These are phyloP conservation scores for Octonoba sinensis DNA, from an alignment of 2,888 invertebrate species.

Conservation along the genomic window DNA sequence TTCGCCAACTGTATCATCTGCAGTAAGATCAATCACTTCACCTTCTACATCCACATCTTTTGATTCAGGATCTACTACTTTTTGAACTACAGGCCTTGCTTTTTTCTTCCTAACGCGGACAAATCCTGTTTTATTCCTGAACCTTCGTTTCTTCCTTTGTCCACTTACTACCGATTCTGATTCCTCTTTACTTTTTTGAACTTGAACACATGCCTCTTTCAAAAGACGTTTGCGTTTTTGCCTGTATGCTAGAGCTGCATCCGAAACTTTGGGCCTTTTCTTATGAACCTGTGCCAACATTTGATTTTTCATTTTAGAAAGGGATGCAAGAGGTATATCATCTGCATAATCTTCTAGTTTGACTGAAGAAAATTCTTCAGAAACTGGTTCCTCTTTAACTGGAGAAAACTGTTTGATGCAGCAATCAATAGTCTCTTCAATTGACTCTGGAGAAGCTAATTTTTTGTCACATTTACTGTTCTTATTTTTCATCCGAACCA, in stretches of 20 bases:
- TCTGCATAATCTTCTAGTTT: constrained; percentile 31
- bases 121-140: constrained; percentile 67
- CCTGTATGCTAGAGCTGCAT: constrained; percentile 20
- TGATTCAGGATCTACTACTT: background rate
- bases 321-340: constrained; percentile 39
- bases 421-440: constrained; percentile 66
- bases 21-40: constrained; percentile 48
- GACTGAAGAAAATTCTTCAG: background rate
- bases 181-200: constrained; percentile 8
- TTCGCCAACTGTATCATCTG: constrained; percentile 39
- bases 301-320: constrained; percentile 17
- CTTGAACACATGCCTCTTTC: constrained; percentile 39
- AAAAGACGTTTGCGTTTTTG: constrained; percentile 43
- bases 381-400: background rate
- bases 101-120: constrained; percentile 63
- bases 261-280: constrained; percentile 3
- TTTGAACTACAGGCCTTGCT: constrained; percentile 17
- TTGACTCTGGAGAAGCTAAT: constrained; percentile 34
- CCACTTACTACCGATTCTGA: constrained; percentile 14
- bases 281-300: background rate
- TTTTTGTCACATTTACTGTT: background rate
- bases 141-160: constrained; percentile 60
- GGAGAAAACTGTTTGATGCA: constrained; percentile 62
- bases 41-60: background rate
- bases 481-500: too few relatives aligned